Percentiles rank a stretch among this genome's conserved stretches.
Evolutionary conservation across 2,888 invertebrate species (phyloP).

Genomic region (Cryptus viduatorius): DNA sequence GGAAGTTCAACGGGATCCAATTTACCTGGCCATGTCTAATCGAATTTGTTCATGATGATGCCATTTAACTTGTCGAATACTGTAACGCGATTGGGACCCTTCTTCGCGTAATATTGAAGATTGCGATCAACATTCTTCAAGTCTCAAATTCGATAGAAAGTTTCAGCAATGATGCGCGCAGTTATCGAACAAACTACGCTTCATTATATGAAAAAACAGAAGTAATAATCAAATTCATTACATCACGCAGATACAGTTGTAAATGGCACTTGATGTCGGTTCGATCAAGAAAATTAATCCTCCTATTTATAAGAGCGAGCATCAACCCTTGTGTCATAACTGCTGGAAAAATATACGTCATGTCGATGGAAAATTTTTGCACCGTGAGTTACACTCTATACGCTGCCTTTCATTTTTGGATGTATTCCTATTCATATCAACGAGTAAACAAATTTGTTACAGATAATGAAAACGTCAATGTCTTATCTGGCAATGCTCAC

Average conservation of each 20-base stretch:
- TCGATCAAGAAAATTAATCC: too few species aligned
- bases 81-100: background rate
- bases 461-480: conserved; percentile 19
- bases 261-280: too few species aligned
- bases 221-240: background rate
- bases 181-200: too few species aligned
- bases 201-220: background rate
- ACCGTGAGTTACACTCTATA: conserved; percentile 9
- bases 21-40: too few species aligned
- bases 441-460: background rate
- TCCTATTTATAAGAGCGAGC: conserved; percentile 1
- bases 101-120: background rate
- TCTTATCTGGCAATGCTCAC: conserved; percentile 10
- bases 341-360: conserved; percentile 36
- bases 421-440: background rate
- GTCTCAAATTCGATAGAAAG: too few species aligned
- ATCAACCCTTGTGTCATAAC: conserved; percentile 27
- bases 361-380: conserved; percentile 47
- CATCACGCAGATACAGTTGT: background rate
- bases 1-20: too few species aligned
- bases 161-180: too few species aligned
- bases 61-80: background rate
- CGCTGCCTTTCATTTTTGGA: background rate
- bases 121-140: background rate
- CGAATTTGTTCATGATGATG: too few species aligned